Base-by-base conservation (phyloP, 2,888 invertebrate species). In the Machimus atricapillus region DNA sequence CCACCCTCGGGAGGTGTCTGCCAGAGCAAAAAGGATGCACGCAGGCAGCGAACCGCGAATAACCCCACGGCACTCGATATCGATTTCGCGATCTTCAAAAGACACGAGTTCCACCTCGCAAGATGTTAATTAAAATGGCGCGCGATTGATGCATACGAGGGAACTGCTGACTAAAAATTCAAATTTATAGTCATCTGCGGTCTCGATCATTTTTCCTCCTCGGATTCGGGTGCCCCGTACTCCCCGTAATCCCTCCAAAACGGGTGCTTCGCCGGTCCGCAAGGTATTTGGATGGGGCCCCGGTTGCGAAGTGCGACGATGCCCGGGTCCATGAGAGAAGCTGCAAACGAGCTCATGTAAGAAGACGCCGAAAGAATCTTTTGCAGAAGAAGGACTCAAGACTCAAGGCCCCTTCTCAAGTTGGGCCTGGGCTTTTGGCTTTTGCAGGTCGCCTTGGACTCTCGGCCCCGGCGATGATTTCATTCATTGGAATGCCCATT, bases 161-260 rank as follows among this genome's bases (percentile, higher is more conserved):
- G 74, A 76, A 6, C 52, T 52, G 52, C 16, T 77, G 56, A 88
- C 87, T 88, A 40, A 78, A 34, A 85, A 89, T 88, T 88, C 82
- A 89, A 89, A 89, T 89, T 89, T 89, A 89, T 89, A 87, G 87
- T 87, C 89, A 87, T 88, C 87, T 88, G 87, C 87, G 88, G 88
- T 73, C 87, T 88, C 81, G 87, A 82, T 87, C 87, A 87, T 88
- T 87, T 87, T 74, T 87, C 87, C 85, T 87, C 88, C 83, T 85
- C 81, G 87, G 58, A 86, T 87, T 88, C 88, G 46, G 43, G 2
- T 27, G 12, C 23, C 2, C 86, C 14, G 9, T 27, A 16, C 16
- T 23, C 16, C n/a, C n/a, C n/a, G n/a, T n/a, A n/a, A n/a, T n/a
- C n/a, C n/a, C n/a, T n/a, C 7, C 52, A n/a, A 19, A 43, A 27